Conservation (phyloP, 1,140 invertebrate species). For the Nephila pilipes region DNA sequence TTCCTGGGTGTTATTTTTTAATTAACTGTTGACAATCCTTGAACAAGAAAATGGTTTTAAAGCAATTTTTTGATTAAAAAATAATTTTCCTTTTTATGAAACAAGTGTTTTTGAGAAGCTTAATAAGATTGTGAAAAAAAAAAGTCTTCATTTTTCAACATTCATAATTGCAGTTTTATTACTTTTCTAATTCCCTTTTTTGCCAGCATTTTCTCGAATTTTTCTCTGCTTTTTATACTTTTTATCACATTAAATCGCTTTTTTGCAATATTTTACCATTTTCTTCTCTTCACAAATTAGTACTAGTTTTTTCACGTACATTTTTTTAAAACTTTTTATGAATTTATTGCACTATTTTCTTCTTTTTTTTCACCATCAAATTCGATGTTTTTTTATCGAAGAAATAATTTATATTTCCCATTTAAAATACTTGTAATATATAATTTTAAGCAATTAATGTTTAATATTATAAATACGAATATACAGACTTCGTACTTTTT, state of each 20-base stretch:
- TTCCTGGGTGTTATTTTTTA: background rate
- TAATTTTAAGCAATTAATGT: too few species aligned
- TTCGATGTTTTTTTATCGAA: background rate
- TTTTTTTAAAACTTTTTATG: background rate
- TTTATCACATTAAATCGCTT: background rate
- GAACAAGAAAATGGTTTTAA: background rate
- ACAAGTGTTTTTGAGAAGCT: background rate
- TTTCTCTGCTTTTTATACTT: background rate
- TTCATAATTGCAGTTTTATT: background rate
- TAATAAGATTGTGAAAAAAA: background rate
- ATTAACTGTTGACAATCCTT: background rate
- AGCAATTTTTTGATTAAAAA: background rate
- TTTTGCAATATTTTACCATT: background rate
- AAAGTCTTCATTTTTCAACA: background rate
- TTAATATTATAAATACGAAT: too few species aligned
- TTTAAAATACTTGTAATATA: too few species aligned
- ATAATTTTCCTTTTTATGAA: background rate
- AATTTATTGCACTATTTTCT: background rate
- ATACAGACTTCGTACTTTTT: too few species aligned
- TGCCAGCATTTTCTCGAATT: background rate
- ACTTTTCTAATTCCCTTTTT: background rate
- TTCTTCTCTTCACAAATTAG: background rate
- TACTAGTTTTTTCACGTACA: background rate
- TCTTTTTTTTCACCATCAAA: background rate
- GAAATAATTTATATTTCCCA: too few species aligned